Base-by-base conservation (phyloP, 2,888 invertebrate species). In the Drosophila sordidapex region DNA sequence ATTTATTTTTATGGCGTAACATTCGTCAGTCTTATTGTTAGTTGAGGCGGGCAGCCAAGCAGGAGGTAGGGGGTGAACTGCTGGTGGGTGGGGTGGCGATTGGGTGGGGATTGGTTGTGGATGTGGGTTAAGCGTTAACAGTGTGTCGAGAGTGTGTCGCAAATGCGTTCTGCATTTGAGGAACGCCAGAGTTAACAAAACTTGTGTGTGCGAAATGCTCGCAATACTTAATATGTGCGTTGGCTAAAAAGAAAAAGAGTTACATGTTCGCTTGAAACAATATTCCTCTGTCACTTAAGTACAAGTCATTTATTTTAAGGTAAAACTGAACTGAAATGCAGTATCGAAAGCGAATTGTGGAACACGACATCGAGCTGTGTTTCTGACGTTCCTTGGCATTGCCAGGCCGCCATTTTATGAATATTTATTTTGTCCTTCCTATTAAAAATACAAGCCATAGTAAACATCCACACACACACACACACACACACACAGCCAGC, bases 21-120 rank as follows among this genome's bases (percentile, higher is more conserved):
- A 88, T 88, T 90, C 89, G 83, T 83, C 89, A 90, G 87, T 81
- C 83, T 88, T 88, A 89, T 89, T 86, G 89, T 85, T 81, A 87
- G 85, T 76, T 79, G 74, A 67, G 67, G 49, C 52, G 64, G 67
- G 51, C 46, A 49, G 46, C 27, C 59, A 15, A 7, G 1, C 25
- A 0, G 46, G 11, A 8, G n/a, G 15, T 13, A 5, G n/a, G 18
- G 25, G 36, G 3, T 21, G 43, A 13, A 11, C 43, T 21, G 13
- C 13, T 13, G 13, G 13, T 43, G 6, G 38, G 0, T 5, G 1
- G 21, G 4, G 21, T 3, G 18, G 27, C 0, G 5, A 33, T 7
- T 11, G 52, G 33, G 31, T 13, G 51, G 35, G 60, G 64, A 38
- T 18, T 8, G 8, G 8, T 4, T 8, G 8, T 57, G 63, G 49